Conservation (phyloP, 2,113 vertebrate species). For the Antechinus flavipes region DNA sequence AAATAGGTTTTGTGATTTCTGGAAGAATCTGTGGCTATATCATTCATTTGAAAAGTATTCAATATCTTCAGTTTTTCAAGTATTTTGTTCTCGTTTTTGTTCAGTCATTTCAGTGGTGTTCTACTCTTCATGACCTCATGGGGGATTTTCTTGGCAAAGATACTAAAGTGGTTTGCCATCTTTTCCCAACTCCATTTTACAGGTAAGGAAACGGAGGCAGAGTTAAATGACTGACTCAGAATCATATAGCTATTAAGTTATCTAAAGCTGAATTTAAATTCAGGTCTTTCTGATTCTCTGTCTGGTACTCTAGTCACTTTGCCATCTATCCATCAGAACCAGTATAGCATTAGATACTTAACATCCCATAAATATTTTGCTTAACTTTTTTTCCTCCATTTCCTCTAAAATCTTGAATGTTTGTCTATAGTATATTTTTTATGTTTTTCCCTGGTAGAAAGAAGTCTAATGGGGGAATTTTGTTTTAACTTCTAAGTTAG, state of each 20-base stretch:
- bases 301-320: not conserved
- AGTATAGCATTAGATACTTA: too few relatives aligned
- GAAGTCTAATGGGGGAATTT: too few relatives aligned
- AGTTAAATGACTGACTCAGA: not conserved
- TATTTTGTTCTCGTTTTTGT: too few relatives aligned
- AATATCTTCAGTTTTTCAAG: too few relatives aligned
- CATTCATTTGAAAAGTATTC: not conserved
- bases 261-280: not conserved
- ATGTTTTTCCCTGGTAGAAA: too few relatives aligned
- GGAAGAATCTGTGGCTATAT: not conserved
- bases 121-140: not conserved
- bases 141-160: not conserved
- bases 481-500: too few relatives aligned
- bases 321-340: not conserved
- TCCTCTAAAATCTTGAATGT: too few relatives aligned
- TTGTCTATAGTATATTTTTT: too few relatives aligned
- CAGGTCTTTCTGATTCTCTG: not conserved
- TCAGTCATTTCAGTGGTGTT: not conserved
- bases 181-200: not conserved
- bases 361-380: too few relatives aligned
- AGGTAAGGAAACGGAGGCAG: not conserved
- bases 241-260: fast-evolving
- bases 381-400: too few relatives aligned
- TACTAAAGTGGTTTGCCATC: too few relatives aligned
- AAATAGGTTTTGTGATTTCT: not conserved